Conservation (phyloP, 2,888 invertebrate genomes). For the Leuctra nigra region DNA sequence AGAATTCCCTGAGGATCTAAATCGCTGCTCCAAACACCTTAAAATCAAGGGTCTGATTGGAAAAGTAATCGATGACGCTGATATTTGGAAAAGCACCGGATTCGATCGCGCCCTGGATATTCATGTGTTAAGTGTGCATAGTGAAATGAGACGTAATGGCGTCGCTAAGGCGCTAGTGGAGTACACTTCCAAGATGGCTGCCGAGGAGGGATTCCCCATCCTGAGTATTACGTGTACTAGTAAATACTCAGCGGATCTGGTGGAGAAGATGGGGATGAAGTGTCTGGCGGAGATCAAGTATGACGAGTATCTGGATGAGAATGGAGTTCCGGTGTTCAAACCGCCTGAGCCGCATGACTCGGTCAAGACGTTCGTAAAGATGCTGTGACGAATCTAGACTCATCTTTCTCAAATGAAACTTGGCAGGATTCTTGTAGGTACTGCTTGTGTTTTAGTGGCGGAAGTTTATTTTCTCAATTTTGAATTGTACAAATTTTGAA, state of each 20-base stretch:
- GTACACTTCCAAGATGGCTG: constrained; percentile 12
- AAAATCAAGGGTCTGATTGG: background rate
- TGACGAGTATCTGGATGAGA: constrained; percentile 12
- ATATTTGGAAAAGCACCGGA: constrained; percentile 11
- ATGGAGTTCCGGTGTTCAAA: constrained; percentile 10
- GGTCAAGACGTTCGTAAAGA: background rate
- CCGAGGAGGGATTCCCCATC: background rate
- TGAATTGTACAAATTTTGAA: no score
- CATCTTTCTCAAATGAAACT: no score
- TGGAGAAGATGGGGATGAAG: constrained; percentile 15
- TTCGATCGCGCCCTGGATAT: constrained; percentile 12
- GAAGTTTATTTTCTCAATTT: no score
- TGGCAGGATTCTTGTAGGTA: no score
- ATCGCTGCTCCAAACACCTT: background rate
- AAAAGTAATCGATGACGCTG: background rate
- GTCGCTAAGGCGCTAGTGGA: constrained; percentile 16
- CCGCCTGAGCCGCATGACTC: constrained; percentile 19
- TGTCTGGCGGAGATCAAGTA: constrained; percentile 12
- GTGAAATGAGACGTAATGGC: constrained; percentile 1
- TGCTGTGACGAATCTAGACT: no score
- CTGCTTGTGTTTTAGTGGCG: no score
- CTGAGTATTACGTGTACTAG: constrained; percentile 17
- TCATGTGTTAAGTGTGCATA: constrained; percentile 8
- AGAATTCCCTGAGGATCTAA: background rate
- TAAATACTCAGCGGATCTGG: background rate